Evolutionary conservation across 2,113 vertebrate species (phyloP), one percentile per base, ranked within the genome.

Genomic region (Limanda limanda): DNA sequence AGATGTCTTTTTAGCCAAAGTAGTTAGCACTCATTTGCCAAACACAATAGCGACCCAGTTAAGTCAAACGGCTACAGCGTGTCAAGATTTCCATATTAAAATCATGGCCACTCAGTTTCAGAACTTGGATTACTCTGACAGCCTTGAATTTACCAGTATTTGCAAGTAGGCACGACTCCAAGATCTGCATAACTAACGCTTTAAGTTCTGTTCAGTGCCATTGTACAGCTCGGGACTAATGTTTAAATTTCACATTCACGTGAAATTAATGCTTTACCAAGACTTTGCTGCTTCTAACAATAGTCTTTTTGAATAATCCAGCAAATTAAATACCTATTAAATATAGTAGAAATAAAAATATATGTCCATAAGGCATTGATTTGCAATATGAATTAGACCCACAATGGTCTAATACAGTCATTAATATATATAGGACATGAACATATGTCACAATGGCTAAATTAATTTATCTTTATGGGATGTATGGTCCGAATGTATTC

Each of bases 1-100:
- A 88, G 81, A 85, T 69, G 23, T 82, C 66, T 80, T 79, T 91
- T 90, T 88, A 91, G 72, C 73, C 75, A 54, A 73, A 85, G 65
- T 79, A 74, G 63, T 86, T 84, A 56, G 12, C 70, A 73, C 82
- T 81, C 65, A 81, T 86, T 86, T 86, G 83, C 89, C 76, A 73
- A 68, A 86, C 73, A 85, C 83, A 86, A 81, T 71, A 82, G 70
- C 70, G 37, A 56, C 82, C 78, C 86, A 85, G 88, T 90, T 78
- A 56, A 55, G 27, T 45, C 51, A 70, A 82, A 76, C 66, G 31
- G 83, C 64, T 27, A 67, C 66, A 57, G 70, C 17, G 48, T 67
- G 61, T 80, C 61, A 78, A 71, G 56, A 86, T 87, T 81, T 88
- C 81, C 82, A 83, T 91, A 79, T 74, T 84, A 64, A 81, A 83